Evolutionary conservation across 1,140 invertebrate species (phyloP), one percentile per base, ranked within the genome.

Genomic region (Chelonus insularis): DNA sequence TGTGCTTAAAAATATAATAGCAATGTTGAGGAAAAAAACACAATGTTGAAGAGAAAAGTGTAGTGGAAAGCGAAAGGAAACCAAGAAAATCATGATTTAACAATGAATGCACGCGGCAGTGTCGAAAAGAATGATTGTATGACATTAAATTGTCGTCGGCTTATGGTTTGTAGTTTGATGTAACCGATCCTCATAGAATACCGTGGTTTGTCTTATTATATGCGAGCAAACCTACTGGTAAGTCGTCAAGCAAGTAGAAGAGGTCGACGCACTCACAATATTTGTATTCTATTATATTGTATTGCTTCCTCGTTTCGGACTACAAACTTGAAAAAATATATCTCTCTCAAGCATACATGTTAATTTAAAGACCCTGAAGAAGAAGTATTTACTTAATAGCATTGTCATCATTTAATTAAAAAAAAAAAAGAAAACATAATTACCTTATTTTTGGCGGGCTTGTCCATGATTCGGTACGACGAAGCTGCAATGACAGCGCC

Each of bases 401-500:
- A n/a, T n/a, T n/a, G n/a, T n/a, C n/a, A 39, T 39, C 8, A 37
- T 21, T 7, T 18, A 55, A 34, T 36, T 8, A 43, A 32, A 50
- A 23, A 21, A 41, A n/a, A n/a, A n/a, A n/a, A n/a, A n/a, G n/a
- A n/a, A n/a, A n/a, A n/a, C n/a, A n/a, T n/a, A n/a, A 68, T 75
- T 56, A 79, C 77, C 73, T 78, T 72, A 67, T 78, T 74, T 68
- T 79, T 79, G 64, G 73, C 59, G 68, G 75, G 68, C 65, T 81
- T 81, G 56, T 81, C 79, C 79, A 81, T 81, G 68, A 80, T 80
- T 57, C 74, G 74, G 66, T 80, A 80, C 62, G 78, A 79, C 71
- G 78, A 80, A 76, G 76, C 74, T 77, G 79, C 77, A 72, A 80
- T 76, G 77, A 79, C 79, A 73, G 78, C 78, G 70, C 77, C 77